Evolutionary conservation across 2,888 invertebrate species (phyloP).

Genomic region (Papilio elwesi): DNA sequence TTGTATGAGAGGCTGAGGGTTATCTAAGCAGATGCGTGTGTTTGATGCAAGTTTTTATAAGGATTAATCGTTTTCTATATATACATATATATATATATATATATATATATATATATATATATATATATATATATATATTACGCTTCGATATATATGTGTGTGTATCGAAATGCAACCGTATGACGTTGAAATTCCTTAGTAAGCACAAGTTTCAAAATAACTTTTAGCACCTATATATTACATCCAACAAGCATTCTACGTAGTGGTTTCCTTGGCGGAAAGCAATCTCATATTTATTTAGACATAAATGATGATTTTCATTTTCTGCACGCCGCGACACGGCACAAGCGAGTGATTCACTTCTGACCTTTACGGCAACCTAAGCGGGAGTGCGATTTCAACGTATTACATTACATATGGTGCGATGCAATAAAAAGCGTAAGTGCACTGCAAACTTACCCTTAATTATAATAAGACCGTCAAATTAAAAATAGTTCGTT

Average conservation of each 20-base stretch:
- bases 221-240: background rate
- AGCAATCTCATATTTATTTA: background rate
- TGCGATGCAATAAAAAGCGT: conserved; percentile 1
- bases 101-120: too few species aligned
- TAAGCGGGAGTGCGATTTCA: conserved; percentile 14
- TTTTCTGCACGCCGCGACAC: conserved; percentile 5
- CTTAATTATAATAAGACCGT: background rate
- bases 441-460: too few species aligned
- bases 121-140: too few species aligned
- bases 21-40: background rate
- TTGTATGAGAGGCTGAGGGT: background rate
- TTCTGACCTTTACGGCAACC: conserved; percentile 9
- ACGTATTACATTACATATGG: conserved; percentile 9
- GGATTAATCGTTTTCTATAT: too few species aligned
- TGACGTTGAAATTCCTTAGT: background rate
- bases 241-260: background rate
- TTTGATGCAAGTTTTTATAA: too few species aligned
- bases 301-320: background rate
- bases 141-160: too few species aligned
- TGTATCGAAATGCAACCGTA: background rate
- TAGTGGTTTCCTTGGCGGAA: background rate
- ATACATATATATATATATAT: too few species aligned
- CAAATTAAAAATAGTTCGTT: background rate
- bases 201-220: background rate
- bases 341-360: conserved; percentile 15